A percentile compares a stretch with the other conserved stretches of the same genome.
phyloP scores from a whole-genome alignment of 23 tunicate genomes.

The Clavelina lepadiformis region DNA sequence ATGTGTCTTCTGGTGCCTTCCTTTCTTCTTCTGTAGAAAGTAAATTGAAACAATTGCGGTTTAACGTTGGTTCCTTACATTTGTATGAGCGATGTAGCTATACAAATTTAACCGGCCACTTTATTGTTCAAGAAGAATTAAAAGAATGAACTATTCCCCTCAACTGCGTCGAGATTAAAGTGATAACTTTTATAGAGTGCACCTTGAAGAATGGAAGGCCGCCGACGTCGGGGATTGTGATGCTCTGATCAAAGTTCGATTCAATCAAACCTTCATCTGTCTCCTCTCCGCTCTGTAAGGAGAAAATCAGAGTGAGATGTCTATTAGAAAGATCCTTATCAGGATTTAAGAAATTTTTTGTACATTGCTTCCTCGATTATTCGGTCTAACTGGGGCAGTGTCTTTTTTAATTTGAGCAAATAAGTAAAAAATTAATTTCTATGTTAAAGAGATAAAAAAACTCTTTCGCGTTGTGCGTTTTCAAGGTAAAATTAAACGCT shows the following conservation, averaged over 20 bases:
- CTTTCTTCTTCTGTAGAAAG: not conserved
- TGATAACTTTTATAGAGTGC: not conserved
- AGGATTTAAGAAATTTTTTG: no score
- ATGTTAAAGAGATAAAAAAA: no score
- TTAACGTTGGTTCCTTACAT: not conserved
- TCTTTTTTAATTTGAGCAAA: no score
- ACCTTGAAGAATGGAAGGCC: conserved; percentile 74
- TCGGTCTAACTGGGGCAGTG: no score
- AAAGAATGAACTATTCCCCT: conserved; percentile 10
- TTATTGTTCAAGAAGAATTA: not conserved
- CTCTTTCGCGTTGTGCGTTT: no score
- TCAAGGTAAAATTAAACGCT: no score
- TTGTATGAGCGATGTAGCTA: no score
- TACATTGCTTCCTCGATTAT: no score
- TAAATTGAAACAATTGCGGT: not conserved
- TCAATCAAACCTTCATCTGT: not conserved
- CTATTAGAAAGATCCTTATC: not conserved
- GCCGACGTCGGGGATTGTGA: conserved; percentile 46
- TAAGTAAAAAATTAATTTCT: no score
- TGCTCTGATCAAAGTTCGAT: conserved; percentile 24
- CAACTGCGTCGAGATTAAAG: not conserved
- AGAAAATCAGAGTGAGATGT: no score
- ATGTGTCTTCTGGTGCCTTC: not conserved
- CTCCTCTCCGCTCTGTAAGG: no score
- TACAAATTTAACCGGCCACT: not conserved